Conservation (phyloP, 2,888 invertebrate genomes). For the Apamea monoglypha region DNA sequence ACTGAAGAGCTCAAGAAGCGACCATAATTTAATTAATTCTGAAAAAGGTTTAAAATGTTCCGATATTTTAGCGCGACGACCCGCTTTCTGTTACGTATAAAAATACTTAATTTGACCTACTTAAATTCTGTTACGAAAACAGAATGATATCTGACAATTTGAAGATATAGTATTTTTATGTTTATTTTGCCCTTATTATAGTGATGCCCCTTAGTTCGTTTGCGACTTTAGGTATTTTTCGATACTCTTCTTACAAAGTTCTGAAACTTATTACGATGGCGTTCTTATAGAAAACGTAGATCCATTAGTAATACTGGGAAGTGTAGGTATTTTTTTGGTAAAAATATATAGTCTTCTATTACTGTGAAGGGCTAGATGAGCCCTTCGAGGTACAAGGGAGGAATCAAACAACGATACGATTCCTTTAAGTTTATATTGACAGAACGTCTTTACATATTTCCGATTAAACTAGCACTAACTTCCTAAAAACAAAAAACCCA, state of each 20-base stretch:
- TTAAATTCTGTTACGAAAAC: slow-evolving; percentile 10
- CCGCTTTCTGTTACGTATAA: neutral
- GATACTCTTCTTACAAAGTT: slow-evolving; percentile 5
- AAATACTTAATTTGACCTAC: slow-evolving; percentile 27
- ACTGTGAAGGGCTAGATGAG: too few relatives aligned
- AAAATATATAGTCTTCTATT: neutral
- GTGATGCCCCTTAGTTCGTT: neutral
- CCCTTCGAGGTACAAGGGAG: too few relatives aligned
- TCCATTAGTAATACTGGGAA: slow-evolving; percentile 7
- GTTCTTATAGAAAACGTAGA: neutral
- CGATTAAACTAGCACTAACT: too few relatives aligned
- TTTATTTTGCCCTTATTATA: neutral
- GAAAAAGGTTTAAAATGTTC: slow-evolving; percentile 11
- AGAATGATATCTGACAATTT: neutral
- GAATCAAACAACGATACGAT: too few relatives aligned
- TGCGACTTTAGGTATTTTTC: neutral
- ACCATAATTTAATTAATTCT: slow-evolving; percentile 14
- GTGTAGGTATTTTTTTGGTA: neutral
- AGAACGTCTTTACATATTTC: too few relatives aligned
- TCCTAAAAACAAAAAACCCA: too few relatives aligned
- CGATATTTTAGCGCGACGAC: slow-evolving; percentile 13
- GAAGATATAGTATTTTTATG: neutral
- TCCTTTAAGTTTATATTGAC: too few relatives aligned
- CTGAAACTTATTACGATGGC: neutral
- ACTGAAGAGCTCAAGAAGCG: slow-evolving; percentile 9